These are phyloP conservation scores for Polyploca ridens DNA, from an alignment of 2,888 invertebrate species.

Conservation along the genomic window DNA sequence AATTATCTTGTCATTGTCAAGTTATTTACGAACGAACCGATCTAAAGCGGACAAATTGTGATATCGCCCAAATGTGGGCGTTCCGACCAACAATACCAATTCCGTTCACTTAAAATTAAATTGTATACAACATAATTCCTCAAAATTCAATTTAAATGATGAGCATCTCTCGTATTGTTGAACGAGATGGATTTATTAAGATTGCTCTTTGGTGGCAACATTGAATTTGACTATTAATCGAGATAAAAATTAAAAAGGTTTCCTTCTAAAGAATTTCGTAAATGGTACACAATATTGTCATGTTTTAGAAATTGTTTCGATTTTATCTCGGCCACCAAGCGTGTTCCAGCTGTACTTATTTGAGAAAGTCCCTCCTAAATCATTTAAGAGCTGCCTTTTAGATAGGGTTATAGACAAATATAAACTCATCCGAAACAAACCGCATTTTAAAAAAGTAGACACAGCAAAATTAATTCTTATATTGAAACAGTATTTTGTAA, in stretches of 20 bases:
- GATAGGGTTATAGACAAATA: too few relatives aligned
- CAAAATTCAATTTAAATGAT: slow-evolving; percentile 6
- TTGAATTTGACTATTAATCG: slow-evolving; percentile 4
- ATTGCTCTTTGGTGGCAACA: slow-evolving; percentile 4
- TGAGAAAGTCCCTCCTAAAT: too few relatives aligned
- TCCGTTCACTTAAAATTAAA: background rate
- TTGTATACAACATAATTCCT: slow-evolving; percentile 4
- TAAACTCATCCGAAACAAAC: too few relatives aligned
- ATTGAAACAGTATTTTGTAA: too few relatives aligned
- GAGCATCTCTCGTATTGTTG: slow-evolving; percentile 1
- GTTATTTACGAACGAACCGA: background rate
- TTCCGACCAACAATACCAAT: background rate
- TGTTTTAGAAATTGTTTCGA: background rate
- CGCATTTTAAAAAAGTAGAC: too few relatives aligned
- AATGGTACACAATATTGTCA: background rate
- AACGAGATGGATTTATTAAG: slow-evolving; percentile 3
- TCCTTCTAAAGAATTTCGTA: background rate
- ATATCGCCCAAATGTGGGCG: background rate
- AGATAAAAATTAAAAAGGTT: background rate
- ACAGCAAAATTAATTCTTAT: too few relatives aligned
- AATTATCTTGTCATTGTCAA: background rate
- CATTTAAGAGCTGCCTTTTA: too few relatives aligned
- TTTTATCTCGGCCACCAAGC: background rate
- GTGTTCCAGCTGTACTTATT: too few relatives aligned
- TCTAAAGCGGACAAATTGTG: slow-evolving; percentile 1